A percentile compares a stretch with the other conserved stretches of the same genome.
phyloP scores from a whole-genome alignment of 2,797 vertebrate species.

The Streptopelia turtur region DNA sequence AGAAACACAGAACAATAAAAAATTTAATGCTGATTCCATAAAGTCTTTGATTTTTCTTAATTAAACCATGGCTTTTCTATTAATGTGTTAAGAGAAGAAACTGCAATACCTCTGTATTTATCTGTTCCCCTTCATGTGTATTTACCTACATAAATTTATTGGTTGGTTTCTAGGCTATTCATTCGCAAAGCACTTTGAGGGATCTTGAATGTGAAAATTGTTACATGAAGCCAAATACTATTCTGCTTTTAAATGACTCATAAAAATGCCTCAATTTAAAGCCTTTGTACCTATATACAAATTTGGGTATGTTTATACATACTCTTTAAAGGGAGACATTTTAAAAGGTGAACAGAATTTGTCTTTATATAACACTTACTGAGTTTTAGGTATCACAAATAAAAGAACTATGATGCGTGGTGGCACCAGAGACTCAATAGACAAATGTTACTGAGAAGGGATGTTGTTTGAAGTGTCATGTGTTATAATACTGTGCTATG shows the following conservation, averaged over 20 bases:
- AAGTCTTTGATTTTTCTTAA: not conserved
- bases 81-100: not conserved
- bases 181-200: slow-evolving; percentile 21
- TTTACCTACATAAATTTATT: not conserved
- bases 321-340: not conserved
- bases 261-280: slow-evolving; percentile 18
- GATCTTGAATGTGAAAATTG: not conserved
- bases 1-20: not conserved
- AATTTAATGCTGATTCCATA: not conserved
- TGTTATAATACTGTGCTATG: not conserved
- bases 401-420: not conserved
- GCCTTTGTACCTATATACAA: not conserved
- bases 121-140: not conserved
- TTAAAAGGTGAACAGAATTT: not conserved
- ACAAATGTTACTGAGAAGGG: not conserved
- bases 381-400: not conserved
- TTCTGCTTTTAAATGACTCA: not conserved
- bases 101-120: not conserved
- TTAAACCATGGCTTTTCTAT: not conserved
- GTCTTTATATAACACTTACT: not conserved
- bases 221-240: not conserved
- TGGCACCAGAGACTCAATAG: not conserved
- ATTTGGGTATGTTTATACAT: not conserved
- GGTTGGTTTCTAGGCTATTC: slow-evolving; percentile 3
- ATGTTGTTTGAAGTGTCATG: not conserved